phyloP scores from a whole-genome alignment of 2,113 vertebrate species.

The Leptosomus discolor region DNA sequence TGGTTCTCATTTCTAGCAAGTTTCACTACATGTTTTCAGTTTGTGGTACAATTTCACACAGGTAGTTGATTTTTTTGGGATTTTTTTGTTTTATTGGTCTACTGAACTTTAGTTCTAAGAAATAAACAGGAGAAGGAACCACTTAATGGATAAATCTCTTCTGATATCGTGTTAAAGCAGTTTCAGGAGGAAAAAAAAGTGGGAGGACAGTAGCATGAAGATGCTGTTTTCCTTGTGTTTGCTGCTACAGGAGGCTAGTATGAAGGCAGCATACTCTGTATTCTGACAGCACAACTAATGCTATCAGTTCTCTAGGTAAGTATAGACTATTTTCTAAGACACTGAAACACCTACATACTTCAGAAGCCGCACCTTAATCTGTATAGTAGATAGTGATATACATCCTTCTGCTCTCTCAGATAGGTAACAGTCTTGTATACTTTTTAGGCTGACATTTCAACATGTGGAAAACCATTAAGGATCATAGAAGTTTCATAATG shows the following conservation, averaged over 20 bases:
- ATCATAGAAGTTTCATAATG: background rate
- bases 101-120: background rate
- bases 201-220: background rate
- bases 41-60: background rate
- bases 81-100: background rate
- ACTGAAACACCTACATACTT: background rate
- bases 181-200: background rate
- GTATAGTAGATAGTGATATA: background rate
- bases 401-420: background rate
- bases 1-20: background rate
- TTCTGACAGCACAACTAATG: background rate
- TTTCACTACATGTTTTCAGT: background rate
- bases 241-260: background rate
- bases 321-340: background rate
- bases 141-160: background rate
- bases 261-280: background rate
- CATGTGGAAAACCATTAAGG: background rate
- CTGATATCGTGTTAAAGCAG: background rate
- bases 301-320: background rate
- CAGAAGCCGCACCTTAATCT: background rate
- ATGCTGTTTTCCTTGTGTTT: background rate
- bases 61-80: background rate
- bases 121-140: background rate
- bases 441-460: background rate
- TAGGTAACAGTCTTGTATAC: background rate